Evolutionary conservation across 1,140 invertebrate species (phyloP).

Genomic region (Drosophila asahinai): DNA sequence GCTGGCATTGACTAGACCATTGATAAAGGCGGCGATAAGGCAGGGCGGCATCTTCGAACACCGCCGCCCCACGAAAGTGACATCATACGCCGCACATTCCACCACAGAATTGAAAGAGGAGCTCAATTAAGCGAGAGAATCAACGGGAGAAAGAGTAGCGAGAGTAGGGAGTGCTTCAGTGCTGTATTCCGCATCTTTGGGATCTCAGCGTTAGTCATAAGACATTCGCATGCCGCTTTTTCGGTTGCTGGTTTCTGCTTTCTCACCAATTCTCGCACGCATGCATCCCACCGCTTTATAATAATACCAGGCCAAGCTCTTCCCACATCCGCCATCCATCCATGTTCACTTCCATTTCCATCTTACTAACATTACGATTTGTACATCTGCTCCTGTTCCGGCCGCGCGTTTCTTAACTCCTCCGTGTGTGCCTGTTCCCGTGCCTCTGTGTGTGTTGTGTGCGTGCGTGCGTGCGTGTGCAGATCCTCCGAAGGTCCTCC

Average conservation of each 20-base stretch:
- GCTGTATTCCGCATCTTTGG: background rate
- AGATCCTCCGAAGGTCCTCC: conserved; percentile 83
- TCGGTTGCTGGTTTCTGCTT: conserved; percentile 5
- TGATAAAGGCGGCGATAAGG: conserved; percentile 71
- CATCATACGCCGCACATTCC: conserved; percentile 55
- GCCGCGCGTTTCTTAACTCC: conserved; percentile 33
- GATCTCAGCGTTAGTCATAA: conserved; percentile 30
- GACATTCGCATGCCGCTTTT: conserved; percentile 36
- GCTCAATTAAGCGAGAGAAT: conserved; percentile 55
- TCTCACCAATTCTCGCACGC: conserved; percentile 1
- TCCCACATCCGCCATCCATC: conserved; percentile 11
- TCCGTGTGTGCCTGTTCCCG: conserved; percentile 45
- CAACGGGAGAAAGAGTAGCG: background rate
- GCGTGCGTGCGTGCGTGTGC: conserved; percentile 43
- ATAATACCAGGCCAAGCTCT: conserved; percentile 21
- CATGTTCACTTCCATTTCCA: conserved; percentile 60
- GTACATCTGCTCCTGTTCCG: conserved; percentile 69
- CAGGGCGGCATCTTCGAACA: conserved; percentile 22
- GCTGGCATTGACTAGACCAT: conserved; percentile 20
- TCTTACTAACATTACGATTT: conserved; percentile 79
- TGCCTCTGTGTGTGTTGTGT: conserved; percentile 39
- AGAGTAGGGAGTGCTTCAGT: conserved; percentile 5
- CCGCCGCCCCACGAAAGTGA: conserved; percentile 48
- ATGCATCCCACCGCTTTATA: conserved; percentile 25
- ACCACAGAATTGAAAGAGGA: conserved; percentile 38